These are phyloP conservation scores for Rhinoraja longicauda DNA, from an alignment of 2,797 vertebrate species.

Conservation along the genomic window DNA sequence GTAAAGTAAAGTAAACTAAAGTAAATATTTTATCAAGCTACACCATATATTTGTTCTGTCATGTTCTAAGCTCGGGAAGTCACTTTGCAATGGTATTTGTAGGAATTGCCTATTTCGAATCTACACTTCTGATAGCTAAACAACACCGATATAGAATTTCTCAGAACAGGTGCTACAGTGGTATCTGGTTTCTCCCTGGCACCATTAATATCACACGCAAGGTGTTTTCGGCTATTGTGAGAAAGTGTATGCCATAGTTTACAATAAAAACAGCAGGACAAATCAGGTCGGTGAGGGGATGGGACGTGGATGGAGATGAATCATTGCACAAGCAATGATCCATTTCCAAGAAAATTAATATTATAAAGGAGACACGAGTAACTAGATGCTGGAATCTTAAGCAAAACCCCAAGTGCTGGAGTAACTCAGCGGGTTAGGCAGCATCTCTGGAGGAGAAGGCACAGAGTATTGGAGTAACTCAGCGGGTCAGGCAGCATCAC, in stretches of 20 bases:
- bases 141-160: not conserved
- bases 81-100: not conserved
- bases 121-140: not conserved
- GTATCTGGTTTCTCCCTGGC: not conserved
- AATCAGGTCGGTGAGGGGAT: not conserved
- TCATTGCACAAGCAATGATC: not conserved
- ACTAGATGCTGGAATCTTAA: too few relatives aligned
- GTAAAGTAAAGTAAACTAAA: too few relatives aligned
- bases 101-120: not conserved
- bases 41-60: not conserved
- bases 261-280: not conserved
- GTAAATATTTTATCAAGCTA: not conserved
- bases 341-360: not conserved
- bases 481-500: too few relatives aligned
- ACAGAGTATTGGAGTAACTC: too few relatives aligned
- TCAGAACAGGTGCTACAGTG: not conserved
- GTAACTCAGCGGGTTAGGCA: too few relatives aligned
- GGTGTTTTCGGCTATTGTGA: not conserved
- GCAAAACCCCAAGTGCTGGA: too few relatives aligned
- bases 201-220: not conserved
- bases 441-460: too few relatives aligned
- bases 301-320: not conserved
- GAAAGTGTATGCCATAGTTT: too few relatives aligned
- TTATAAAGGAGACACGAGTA: too few relatives aligned
- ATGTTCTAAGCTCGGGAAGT: not conserved